phyloP scores from a whole-genome alignment of 2,888 invertebrate genomes.

The Cephus rjabovi region DNA sequence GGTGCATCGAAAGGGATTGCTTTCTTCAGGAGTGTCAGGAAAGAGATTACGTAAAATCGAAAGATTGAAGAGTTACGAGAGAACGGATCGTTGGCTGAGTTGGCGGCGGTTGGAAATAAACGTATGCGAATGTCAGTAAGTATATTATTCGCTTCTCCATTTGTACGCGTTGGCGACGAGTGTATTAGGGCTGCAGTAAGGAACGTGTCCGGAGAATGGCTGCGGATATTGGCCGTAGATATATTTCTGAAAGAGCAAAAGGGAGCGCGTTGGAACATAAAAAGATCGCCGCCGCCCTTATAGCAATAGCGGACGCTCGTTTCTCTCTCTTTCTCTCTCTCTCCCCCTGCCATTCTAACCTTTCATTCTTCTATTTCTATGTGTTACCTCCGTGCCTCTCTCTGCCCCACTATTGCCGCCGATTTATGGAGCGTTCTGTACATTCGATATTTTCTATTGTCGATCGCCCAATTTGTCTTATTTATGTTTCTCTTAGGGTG shows the following conservation, averaged over 20 bases:
- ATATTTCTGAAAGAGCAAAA: slow-evolving; percentile 48
- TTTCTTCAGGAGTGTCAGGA: no score
- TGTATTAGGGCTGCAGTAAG: slow-evolving; percentile 46
- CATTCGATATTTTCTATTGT: slow-evolving; percentile 66
- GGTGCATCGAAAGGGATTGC: no score
- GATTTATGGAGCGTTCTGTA: slow-evolving; percentile 65
- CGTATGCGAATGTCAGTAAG: no score
- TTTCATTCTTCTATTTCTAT: slow-evolving; percentile 23
- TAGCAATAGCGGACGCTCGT: slow-evolving; percentile 32
- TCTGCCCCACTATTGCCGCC: slow-evolving; percentile 24
- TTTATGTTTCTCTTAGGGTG: slow-evolving; percentile 65
- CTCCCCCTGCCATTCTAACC: slow-evolving; percentile 12
- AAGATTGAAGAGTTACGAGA: no score
- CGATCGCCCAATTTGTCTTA: slow-evolving; percentile 66
- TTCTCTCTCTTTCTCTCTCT: slow-evolving; percentile 28
- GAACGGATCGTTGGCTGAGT: no score
- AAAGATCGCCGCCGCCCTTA: slow-evolving; percentile 60
- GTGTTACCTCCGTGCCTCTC: slow-evolving; percentile 24
- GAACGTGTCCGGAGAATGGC: slow-evolving; percentile 51
- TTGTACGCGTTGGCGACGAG: slow-evolving; percentile 19
- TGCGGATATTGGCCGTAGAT: slow-evolving; percentile 57
- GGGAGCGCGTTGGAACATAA: slow-evolving; percentile 64
- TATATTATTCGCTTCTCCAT: no score
- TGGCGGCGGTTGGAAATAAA: no score
- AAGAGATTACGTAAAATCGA: no score